Evolutionary conservation across 1,140 invertebrate genomes (phyloP), one percentile per base, ranked within the genome.

Genomic region (Hestina assimilis): DNA sequence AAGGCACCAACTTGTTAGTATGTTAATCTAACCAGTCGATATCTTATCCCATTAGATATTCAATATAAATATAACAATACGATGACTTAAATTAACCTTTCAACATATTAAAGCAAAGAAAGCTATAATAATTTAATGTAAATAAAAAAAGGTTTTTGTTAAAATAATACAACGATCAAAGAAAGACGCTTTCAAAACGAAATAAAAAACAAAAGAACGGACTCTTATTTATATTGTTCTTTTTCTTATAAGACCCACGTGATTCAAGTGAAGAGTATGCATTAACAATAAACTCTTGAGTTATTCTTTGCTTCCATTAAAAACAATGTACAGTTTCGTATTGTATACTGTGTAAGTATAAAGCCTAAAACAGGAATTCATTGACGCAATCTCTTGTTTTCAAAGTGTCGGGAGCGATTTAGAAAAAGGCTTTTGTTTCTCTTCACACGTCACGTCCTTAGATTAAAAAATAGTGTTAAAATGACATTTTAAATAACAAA

Each of bases 391-490:
- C 61, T 60, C 53, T 69, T 71, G 66, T 78, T 72, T 74, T 72
- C 70, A 77, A 78, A 70, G 70, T 63, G 66, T 69, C 57, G 64
- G 63, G 57, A 65, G 63, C 69, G 79, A 82, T 80, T 81, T 75
- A 77, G 69, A 78, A 72, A 74, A 67, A 71, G 69, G 64, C 66
- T 77, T 57, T 83, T 86, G 79, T 83, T 80, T 82, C 72, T 68
- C 59, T 71, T 71, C 66, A 71, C 65, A 67, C 71, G 56, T 66
- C 66, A 57, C 26, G 9, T 6, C 17, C 42, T 29, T 17, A 19
- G 42, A 45, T 9, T 17, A 29, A 9, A n/a, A 45, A 45, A 8
- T 43, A 12, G 8, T 0, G 15, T 8, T 26, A 8, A 11, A 28
- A 45, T 14, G 7, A 19, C 6, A n/a, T n/a, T 9, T 1, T 6